Evolutionary conservation across 53 echinoderm and acorn worm genomes (phyloP).

Genomic region (Astropecten irregularis): DNA sequence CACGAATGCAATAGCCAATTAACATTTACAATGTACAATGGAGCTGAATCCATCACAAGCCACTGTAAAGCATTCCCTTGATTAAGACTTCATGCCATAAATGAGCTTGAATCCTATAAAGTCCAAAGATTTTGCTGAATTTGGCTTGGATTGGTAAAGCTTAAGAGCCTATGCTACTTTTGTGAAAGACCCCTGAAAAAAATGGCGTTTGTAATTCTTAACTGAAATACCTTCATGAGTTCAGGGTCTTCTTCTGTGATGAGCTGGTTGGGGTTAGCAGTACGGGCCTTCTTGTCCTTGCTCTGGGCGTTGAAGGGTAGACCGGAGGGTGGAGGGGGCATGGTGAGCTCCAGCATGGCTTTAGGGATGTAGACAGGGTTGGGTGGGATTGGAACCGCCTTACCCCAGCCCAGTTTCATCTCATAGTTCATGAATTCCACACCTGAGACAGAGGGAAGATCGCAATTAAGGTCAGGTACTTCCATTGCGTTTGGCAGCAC

Average conservation of each 20-base stretch:
- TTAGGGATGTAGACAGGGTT: constrained; percentile 97
- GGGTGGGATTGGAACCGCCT: constrained; percentile 93
- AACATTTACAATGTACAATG: too few species aligned
- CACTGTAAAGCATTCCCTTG: too few species aligned
- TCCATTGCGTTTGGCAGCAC: too few species aligned
- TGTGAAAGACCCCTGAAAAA: too few species aligned
- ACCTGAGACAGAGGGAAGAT: constrained; percentile 38
- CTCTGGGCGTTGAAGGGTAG: constrained; percentile 97
- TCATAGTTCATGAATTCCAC: constrained; percentile 90
- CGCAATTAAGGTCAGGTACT: background rate
- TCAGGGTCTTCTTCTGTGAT: constrained; percentile 65
- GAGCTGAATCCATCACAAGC: too few species aligned
- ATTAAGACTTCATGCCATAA: too few species aligned
- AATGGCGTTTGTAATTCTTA: too few species aligned
- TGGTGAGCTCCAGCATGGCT: constrained; percentile 93
- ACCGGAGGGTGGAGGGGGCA: constrained; percentile 97
- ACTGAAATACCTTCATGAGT: constrained; percentile 48
- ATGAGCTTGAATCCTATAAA: too few species aligned
- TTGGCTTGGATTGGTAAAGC: too few species aligned
- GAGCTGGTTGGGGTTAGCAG: constrained; percentile 53
- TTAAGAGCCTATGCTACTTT: too few species aligned
- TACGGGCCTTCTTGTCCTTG: constrained; percentile 68
- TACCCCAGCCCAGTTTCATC: constrained; percentile 99
- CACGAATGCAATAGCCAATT: too few species aligned
- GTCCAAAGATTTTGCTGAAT: too few species aligned